phyloP scores from a whole-genome alignment of 2,113 vertebrate species.

The Oreochromis niloticus region DNA sequence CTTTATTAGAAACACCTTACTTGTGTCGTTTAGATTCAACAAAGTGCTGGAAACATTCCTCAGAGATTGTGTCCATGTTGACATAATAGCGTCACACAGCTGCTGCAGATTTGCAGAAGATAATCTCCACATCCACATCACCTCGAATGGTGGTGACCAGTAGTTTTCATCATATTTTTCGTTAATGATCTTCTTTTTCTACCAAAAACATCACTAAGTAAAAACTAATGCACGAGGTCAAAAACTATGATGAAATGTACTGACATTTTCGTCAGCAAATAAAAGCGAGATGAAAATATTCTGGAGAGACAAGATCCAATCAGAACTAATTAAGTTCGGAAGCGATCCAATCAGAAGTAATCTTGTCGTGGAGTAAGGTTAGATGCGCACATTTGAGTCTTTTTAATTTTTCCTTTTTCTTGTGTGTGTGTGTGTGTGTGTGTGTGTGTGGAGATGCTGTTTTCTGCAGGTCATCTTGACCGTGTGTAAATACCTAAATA shows the following conservation, averaged over 20 bases:
- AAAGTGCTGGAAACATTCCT: too few relatives aligned
- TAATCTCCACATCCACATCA: too few relatives aligned
- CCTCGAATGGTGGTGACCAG: background rate
- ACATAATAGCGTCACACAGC: too few relatives aligned
- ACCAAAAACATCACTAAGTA: background rate
- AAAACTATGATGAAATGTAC: background rate
- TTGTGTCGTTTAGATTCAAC: background rate
- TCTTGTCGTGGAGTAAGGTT: background rate
- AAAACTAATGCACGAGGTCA: background rate
- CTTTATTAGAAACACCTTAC: background rate
- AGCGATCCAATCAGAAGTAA: background rate
- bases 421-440: too few relatives aligned
- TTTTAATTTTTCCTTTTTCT: background rate
- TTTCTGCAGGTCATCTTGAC: background rate
- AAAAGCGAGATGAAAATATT: background rate
- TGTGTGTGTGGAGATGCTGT: background rate
- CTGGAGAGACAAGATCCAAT: background rate
- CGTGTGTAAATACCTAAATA: background rate
- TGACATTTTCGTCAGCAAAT: background rate
- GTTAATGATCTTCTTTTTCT: background rate
- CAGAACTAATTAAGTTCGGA: background rate
- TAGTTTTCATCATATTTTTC: rapidly evolving
- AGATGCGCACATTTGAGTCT: background rate
- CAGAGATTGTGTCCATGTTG: too few relatives aligned
- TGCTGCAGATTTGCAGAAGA: too few relatives aligned